Base-by-base conservation (phyloP, 2,888 invertebrate genomes). In the Dolichopus griseipennis region DNA sequence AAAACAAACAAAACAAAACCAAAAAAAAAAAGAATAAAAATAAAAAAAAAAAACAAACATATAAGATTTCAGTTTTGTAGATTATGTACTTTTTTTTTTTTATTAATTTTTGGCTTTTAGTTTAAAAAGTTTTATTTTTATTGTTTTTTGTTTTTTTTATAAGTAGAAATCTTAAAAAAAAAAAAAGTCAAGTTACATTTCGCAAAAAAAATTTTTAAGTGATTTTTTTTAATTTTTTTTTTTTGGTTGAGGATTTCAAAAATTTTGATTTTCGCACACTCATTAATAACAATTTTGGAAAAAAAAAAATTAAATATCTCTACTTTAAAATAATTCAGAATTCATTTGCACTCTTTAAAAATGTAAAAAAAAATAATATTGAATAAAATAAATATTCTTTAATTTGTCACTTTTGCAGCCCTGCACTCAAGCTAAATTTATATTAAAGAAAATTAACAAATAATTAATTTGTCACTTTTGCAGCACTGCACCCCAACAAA, bases 1-100 rank as follows among this genome's bases (percentile, higher is more conserved):
- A 61, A 70, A 67, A 65, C 65, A 64, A 61, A 70, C 68, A 70
- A 73, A 71, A 74, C 73, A 70, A 73, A 72, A 76, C 72, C 72
- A 74, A 73, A 68, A 68, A 70, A 73, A 71, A 66, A 66, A 64
- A 27, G 37, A 33, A 37, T 66, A 27, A n/a, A 65, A 61, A 68
- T 43, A 61, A 70, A 67, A 65, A 64, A 64, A 61, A 70, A 9
- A 63, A 63, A 27, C 20, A 27, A 63, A 63, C 27, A 63, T 18
- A 52, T 41, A 52, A 52, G 15, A 52, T 18, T 18, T 18, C 15
- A 52, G 6, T 52, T 52, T 52, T 52, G 52, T 52, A 52, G 52
- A 52, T 52, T 52, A 52, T 41, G 9, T 41, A 12, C 15, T 41
- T 41, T 18, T 52, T 52, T 52, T 52, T 52, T 52, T 52, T 41